Conservation (phyloP, 2,888 invertebrate species). For the Leucoma salicis region DNA sequence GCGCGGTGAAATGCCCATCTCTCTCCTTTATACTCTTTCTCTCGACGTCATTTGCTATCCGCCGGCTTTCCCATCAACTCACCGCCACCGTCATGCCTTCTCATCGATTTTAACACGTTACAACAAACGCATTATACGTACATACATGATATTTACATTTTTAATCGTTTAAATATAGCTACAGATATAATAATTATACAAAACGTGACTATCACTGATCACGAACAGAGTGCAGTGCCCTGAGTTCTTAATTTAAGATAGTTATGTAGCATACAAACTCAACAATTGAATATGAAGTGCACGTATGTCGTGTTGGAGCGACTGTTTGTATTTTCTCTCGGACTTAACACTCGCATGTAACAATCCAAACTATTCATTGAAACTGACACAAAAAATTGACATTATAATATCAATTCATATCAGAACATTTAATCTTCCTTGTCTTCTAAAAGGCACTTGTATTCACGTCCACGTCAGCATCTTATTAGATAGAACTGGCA, state of each 20-base stretch:
- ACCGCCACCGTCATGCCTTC: constrained; percentile 22
- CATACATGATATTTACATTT: constrained; percentile 9
- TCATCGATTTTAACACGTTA: constrained; percentile 18
- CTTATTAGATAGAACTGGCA: too few relatives aligned
- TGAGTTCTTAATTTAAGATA: constrained; percentile 30
- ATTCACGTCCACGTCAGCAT: too few relatives aligned
- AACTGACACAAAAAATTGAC: constrained; percentile 74
- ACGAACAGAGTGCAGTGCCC: constrained; percentile 19
- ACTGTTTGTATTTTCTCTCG: constrained; percentile 61
- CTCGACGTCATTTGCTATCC: constrained; percentile 59
- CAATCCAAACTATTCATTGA: constrained; percentile 73
- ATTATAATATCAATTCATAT: constrained; percentile 66
- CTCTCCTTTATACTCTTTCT: constrained; percentile 79
- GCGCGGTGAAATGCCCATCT: constrained; percentile 79
- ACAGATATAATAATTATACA: constrained; percentile 20
- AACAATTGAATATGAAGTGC: constrained; percentile 30
- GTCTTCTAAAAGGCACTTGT: constrained; percentile 45
- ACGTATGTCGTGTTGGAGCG: constrained; percentile 46
- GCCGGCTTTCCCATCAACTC: constrained; percentile 62
- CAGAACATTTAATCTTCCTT: constrained; percentile 53
- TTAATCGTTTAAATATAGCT: constrained; percentile 18
- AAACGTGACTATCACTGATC: constrained; percentile 23
- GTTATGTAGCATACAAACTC: constrained; percentile 30
- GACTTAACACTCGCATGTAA: constrained; percentile 63
- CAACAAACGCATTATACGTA: constrained; percentile 2